These are phyloP conservation scores for Malurus elegans DNA, from an alignment of 2,113 vertebrate genomes.

Conservation along the genomic window DNA sequence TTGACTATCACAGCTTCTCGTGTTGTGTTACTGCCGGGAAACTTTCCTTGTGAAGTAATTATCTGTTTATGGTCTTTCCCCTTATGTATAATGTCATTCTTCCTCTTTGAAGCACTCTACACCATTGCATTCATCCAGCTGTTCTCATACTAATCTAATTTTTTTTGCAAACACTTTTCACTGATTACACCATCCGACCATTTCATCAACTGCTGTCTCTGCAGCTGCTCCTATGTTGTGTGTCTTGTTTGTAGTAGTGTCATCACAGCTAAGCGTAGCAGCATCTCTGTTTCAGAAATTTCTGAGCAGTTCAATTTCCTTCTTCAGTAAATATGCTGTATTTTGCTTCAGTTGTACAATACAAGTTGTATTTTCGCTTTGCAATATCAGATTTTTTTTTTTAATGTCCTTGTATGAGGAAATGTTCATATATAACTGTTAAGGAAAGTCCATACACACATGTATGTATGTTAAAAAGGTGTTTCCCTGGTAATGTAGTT, in stretches of 20 bases:
- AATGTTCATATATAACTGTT: neutral
- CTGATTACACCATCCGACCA: neutral
- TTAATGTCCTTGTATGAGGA: neutral
- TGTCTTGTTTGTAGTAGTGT: neutral
- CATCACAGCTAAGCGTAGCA: neutral
- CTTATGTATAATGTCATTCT: neutral
- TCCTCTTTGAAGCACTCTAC: neutral
- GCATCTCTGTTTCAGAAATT: neutral
- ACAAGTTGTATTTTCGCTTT: neutral
- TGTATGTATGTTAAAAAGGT: neutral
- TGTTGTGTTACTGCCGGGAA: neutral
- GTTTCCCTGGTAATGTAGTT: neutral
- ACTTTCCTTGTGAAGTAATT: neutral
- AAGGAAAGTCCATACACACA: neutral
- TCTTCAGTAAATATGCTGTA: neutral
- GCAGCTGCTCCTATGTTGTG: neutral
- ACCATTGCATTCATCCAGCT: neutral
- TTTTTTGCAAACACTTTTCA: neutral
- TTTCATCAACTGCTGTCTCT: neutral
- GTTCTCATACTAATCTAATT: neutral
- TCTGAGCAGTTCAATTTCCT: neutral
- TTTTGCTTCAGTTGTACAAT: neutral
- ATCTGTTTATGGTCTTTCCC: neutral
- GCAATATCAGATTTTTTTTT: neutral
- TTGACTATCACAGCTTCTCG: neutral